phyloP scores from a whole-genome alignment of 2,797 vertebrate species.

The Phrynocephalus forsythii region DNA sequence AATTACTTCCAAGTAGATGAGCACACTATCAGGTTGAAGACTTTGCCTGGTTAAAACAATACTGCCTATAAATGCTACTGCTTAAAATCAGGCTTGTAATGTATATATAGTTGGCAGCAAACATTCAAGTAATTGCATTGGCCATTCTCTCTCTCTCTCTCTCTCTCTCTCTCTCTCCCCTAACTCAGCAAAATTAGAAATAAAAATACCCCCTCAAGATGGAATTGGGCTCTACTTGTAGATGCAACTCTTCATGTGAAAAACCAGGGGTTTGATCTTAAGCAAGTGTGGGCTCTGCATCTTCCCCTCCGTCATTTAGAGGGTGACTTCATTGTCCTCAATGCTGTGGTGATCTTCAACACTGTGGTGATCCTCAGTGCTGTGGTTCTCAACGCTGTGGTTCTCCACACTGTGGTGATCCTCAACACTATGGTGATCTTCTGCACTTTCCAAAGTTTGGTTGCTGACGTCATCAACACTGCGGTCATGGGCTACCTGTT shows the following conservation, averaged over 20 bases:
- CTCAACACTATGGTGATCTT: conserved; percentile 53
- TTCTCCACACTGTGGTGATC: conserved; percentile 47
- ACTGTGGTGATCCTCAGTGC: conserved; percentile 49
- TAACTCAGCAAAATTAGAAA: not conserved
- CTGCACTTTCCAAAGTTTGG: conserved; percentile 52
- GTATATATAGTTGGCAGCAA: conserved; percentile 45
- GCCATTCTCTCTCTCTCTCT: not conserved
- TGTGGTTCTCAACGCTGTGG: conserved; percentile 50
- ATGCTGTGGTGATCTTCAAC: conserved; percentile 48
- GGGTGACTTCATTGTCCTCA: conserved; percentile 51
- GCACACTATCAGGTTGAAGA: not conserved
- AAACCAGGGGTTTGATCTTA: not conserved
- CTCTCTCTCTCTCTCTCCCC: not conserved
- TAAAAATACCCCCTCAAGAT: not conserved
- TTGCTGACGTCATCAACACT: conserved; percentile 41
- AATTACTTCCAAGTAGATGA: conserved; percentile 18
- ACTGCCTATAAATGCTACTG: conserved; percentile 26
- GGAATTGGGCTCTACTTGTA: conserved; percentile 11
- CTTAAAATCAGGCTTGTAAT: conserved; percentile 13
- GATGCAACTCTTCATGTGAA: conserved; percentile 6
- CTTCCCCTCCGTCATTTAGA: conserved; percentile 44
- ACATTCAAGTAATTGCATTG: conserved; percentile 34
- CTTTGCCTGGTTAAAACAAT: conserved; percentile 34
- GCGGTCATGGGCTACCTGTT: not conserved
- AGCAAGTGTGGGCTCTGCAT: not conserved